Conservation (phyloP, 64 coral and sea anemone species). For the Orbicella faveolata region DNA sequence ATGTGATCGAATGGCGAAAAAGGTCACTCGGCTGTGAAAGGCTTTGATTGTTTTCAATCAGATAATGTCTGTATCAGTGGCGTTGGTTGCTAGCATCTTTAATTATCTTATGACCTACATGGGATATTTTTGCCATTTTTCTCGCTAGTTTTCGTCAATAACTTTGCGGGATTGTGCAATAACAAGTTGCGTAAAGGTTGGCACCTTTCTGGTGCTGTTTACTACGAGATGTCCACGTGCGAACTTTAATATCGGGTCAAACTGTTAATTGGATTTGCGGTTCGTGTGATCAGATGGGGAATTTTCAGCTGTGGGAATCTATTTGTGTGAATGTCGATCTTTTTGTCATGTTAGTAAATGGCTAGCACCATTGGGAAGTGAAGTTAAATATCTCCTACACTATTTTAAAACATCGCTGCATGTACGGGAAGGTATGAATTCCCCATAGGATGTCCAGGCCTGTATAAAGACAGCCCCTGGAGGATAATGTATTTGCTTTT, state of each 20-base stretch:
- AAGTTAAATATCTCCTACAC: too few relatives aligned
- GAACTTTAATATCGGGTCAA: background rate
- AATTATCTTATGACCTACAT: background rate
- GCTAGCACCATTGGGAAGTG: too few relatives aligned
- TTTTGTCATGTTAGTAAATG: too few relatives aligned
- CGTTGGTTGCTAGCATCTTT: background rate
- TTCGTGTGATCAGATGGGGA: background rate
- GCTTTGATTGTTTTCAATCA: background rate
- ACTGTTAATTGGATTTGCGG: background rate
- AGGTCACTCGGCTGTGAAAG: background rate
- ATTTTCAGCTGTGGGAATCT: too few relatives aligned
- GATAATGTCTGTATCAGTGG: background rate
- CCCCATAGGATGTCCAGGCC: too few relatives aligned
- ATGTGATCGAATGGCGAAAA: constrained; percentile 2
- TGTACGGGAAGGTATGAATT: too few relatives aligned
- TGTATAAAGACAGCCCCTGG: too few relatives aligned
- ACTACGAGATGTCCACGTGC: background rate
- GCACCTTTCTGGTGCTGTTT: background rate
- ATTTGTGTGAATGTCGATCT: too few relatives aligned
- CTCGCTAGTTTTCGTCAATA: background rate
- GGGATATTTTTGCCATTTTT: background rate
- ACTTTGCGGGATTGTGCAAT: background rate
- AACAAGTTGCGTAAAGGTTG: background rate
- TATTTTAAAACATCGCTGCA: too few relatives aligned
- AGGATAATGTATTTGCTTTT: too few relatives aligned